These are phyloP conservation scores for Xyliphius kryptos DNA, from an alignment of 2,113 vertebrate species.

Conservation along the genomic window DNA sequence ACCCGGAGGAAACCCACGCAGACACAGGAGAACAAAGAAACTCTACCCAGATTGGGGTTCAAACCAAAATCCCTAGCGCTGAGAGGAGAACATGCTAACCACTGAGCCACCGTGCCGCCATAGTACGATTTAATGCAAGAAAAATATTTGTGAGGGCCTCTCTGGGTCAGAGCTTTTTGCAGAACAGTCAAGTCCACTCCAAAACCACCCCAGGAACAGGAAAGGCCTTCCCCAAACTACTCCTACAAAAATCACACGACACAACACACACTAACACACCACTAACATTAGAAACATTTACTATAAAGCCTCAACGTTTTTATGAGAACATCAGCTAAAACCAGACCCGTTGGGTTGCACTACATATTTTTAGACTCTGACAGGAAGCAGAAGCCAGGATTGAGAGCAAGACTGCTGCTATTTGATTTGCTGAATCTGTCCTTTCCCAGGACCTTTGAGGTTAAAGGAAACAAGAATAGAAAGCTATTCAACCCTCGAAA, in stretches of 20 bases:
- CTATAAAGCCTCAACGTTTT: not conserved
- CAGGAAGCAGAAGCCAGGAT: constrained; percentile 35
- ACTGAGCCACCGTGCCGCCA: no score
- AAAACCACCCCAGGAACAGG: no score
- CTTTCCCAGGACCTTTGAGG: constrained; percentile 41
- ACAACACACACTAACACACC: not conserved
- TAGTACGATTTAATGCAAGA: no score
- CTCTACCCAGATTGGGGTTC: no score
- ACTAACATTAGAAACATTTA: not conserved
- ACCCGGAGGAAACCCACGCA: no score
- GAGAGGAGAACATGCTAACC: no score
- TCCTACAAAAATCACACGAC: not conserved
- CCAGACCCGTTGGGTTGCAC: not conserved
- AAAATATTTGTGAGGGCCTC: no score
- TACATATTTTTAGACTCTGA: constrained; percentile 18
- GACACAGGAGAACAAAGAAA: no score
- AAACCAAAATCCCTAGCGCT: no score
- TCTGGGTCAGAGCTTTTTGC: no score
- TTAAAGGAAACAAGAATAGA: constrained; percentile 2
- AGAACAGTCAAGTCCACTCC: no score
- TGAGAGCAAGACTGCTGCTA: constrained; percentile 3
- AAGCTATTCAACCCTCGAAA: constrained; percentile 16
- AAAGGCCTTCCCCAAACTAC: not conserved
- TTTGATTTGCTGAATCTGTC: constrained; percentile 21
- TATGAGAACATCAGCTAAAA: constrained; percentile 12